phyloP scores from a whole-genome alignment of 2,113 vertebrate genomes.

The Fregetta grallaria region DNA sequence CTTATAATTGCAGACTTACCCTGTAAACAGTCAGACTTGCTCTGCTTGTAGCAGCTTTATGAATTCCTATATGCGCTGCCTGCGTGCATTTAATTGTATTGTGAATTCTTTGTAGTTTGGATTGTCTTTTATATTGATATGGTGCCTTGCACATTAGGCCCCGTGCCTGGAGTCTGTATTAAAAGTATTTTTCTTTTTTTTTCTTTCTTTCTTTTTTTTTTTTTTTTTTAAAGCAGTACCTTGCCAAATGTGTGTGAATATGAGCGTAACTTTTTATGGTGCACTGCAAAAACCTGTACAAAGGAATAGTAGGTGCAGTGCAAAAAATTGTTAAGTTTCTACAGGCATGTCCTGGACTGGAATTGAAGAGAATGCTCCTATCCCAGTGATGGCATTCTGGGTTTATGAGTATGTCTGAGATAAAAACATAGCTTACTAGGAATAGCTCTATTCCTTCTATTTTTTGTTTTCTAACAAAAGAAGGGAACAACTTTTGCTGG shows the following conservation, averaged over 20 bases:
- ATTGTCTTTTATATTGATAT: slow-evolving; percentile 3
- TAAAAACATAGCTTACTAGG: slow-evolving; percentile 2
- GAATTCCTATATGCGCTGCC: background rate
- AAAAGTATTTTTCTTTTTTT: background rate
- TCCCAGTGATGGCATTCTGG: background rate
- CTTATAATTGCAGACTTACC: background rate
- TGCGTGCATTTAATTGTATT: background rate
- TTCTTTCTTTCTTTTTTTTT: background rate
- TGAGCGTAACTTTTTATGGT: background rate
- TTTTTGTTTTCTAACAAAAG: slow-evolving; percentile 41
- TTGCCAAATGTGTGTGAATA: background rate
- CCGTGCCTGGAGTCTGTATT: background rate
- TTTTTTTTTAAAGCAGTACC: background rate
- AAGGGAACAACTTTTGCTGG: background rate
- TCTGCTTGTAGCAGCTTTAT: background rate
- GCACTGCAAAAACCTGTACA: background rate
- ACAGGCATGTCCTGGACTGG: background rate
- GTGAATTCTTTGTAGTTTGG: slow-evolving; percentile 12
- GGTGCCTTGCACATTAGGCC: background rate
- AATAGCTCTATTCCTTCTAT: slow-evolving; percentile 8
- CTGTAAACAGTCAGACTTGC: background rate
- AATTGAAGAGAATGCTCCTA: background rate
- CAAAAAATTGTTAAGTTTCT: background rate
- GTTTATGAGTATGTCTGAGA: background rate
- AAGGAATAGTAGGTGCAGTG: background rate